Percentiles rank a stretch among this genome's conserved stretches.
These are phyloP conservation scores for Pocillopora grandis DNA, from an alignment of 92 coral and sea anemone genomes.

Conservation along the genomic window DNA sequence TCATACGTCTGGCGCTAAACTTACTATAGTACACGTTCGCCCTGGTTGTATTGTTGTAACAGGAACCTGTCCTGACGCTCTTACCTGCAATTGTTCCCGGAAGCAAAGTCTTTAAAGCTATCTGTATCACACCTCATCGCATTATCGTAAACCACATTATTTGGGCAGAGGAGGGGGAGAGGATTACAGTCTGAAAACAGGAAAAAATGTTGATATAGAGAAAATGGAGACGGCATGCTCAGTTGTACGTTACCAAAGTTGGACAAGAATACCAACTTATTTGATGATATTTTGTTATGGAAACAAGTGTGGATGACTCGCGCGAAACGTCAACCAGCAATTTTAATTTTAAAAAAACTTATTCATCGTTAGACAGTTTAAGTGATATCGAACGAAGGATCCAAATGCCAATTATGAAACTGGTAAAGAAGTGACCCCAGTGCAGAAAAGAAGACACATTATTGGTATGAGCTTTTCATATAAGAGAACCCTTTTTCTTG, in stretches of 20 bases:
- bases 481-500: too few relatives aligned
- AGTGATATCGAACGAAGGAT: background rate
- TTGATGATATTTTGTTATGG: too few relatives aligned
- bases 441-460: too few relatives aligned
- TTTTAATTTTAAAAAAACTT: too few relatives aligned
- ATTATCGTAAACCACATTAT: constrained; percentile 16
- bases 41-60: background rate
- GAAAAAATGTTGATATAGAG: background rate
- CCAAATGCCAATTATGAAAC: too few relatives aligned
- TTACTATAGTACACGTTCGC: background rate
- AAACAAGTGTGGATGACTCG: too few relatives aligned
- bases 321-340: too few relatives aligned
- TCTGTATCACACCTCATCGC: constrained; percentile 16
- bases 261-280: too few relatives aligned
- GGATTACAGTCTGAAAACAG: constrained; percentile 14
- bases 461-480: too few relatives aligned
- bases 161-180: background rate
- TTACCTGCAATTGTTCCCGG: constrained; percentile 15
- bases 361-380: background rate
- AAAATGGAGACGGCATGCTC: too few relatives aligned
- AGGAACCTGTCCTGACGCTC: background rate
- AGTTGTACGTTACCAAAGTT: background rate
- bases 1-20: too few relatives aligned
- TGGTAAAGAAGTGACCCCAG: too few relatives aligned
- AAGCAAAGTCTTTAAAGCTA: constrained; percentile 8